These are phyloP conservation scores for Synanthedon andrenaeformis DNA, from an alignment of 2,888 invertebrate genomes.

Conservation along the genomic window DNA sequence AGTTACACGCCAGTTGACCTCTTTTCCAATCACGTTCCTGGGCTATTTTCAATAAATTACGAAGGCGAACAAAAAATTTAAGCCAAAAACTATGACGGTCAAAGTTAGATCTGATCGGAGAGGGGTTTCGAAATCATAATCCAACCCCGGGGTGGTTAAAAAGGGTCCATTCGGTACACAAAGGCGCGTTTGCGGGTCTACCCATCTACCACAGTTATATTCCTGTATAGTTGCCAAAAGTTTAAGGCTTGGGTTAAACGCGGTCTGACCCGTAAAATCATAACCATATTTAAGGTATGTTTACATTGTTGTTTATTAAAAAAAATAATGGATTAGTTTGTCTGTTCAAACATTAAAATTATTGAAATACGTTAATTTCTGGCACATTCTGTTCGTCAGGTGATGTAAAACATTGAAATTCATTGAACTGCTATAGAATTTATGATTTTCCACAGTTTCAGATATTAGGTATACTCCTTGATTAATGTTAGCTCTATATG, in stretches of 20 bases:
- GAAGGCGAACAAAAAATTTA: neutral
- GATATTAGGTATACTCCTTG: no score
- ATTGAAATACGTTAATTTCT: no score
- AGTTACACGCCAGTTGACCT: slow-evolving; percentile 32
- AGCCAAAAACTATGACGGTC: neutral
- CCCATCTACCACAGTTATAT: slow-evolving; percentile 31
- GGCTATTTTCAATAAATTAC: neutral
- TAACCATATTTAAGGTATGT: slow-evolving; percentile 26
- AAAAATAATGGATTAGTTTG: no score
- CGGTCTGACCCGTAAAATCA: slow-evolving; percentile 28
- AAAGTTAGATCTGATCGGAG: neutral
- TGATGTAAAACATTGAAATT: no score
- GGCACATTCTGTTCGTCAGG: no score
- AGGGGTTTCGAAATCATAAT: slow-evolving; percentile 33
- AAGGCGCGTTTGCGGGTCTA: slow-evolving; percentile 41
- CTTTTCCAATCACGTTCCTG: slow-evolving; percentile 2
- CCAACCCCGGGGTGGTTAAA: slow-evolving; percentile 26
- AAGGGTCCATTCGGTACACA: slow-evolving; percentile 19
- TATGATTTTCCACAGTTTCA: no score
- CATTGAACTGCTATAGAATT: no score
- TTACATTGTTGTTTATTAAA: no score
- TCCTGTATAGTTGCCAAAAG: slow-evolving; percentile 34
- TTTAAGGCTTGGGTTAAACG: slow-evolving; percentile 35
- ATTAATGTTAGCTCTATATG: no score
- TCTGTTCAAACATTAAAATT: no score